Base-by-base conservation (phyloP, 2,888 invertebrate genomes). In the Orchestes rusci region DNA sequence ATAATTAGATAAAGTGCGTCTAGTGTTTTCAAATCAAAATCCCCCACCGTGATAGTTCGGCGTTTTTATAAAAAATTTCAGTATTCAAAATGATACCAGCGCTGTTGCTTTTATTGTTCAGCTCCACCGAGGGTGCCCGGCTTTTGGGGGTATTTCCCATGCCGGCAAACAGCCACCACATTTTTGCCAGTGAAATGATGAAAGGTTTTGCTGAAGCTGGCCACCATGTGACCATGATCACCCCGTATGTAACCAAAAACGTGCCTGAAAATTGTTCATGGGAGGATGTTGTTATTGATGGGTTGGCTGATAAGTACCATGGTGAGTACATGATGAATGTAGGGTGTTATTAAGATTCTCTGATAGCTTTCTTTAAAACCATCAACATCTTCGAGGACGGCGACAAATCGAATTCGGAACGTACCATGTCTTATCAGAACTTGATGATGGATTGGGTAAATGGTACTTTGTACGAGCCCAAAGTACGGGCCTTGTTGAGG, bases 191-290 rank as follows among this genome's bases (percentile, higher is more conserved):
- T 19, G 51, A 56, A 3, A 35, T 59, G 13, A 45, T 59, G 39
- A 53, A 48, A 37, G 52, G 48, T 16, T 45, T 61, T 16, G 58
- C 56, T 2, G 50, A 45, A 31, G 56, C 66, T 18, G 72, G 72
- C 7, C 71, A 72, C 53, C 63, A 68, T 40, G 63, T 72, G 5
- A 62, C 62, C 2, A 49, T 61, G 8, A 43, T 63, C 31, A 53
- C 53, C 28, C 53, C 56, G 12, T 54, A 53, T 34, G 15, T 32
- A 27, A 34, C 42, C 12, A 33, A 46, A 13, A 28, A 34, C 77
- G 57, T 81, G 77, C 50, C 77, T 77, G 2, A 33, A 31, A 43
- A 46, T 39, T 44, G 37, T 8, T 33, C 37, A 2, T 52, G 35
- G 12, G 31, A 18, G 13, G 47, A 50, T 27, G 16, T 43, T 15